Conservation (phyloP, 2,888 invertebrate species). For the Lasioglossum marginatum region DNA sequence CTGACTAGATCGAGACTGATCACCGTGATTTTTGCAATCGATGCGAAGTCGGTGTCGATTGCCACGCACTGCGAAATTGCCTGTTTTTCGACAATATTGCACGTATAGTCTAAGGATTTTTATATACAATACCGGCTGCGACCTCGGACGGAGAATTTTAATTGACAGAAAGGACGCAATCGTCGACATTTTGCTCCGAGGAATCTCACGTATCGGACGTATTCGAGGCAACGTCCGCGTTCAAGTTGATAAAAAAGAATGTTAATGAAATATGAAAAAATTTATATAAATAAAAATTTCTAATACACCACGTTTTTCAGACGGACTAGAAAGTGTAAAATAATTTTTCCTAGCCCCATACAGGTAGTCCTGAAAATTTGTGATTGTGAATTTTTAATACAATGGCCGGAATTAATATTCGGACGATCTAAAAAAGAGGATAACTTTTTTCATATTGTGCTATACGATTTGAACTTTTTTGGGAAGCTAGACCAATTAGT, state of each 20-base stretch:
- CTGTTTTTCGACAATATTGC: no score
- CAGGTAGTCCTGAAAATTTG: no score
- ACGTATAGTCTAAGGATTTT: not conserved
- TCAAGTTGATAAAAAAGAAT: not conserved
- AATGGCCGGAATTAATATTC: no score
- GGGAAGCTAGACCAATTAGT: no score
- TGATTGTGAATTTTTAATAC: no score
- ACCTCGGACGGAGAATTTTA: constrained; percentile 15
- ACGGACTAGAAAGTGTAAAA: no score
- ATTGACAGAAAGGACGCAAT: not conserved
- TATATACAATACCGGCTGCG: not conserved
- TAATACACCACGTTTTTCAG: no score
- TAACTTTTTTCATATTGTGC: no score
- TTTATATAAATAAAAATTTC: no score
- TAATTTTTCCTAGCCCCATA: no score
- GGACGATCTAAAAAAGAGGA: no score
- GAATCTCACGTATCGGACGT: constrained; percentile 7
- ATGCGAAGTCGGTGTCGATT: constrained; percentile 19
- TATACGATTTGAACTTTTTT: no score
- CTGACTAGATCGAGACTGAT: constrained; percentile 50
- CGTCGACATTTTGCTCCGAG: not conserved
- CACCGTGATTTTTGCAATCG: constrained; percentile 53
- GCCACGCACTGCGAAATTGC: not conserved
- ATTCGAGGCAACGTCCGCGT: not conserved
- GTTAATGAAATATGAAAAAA: constrained; percentile 11